Evolutionary conservation across 2,888 invertebrate species (phyloP).

Genomic region (Cephus sareptanus): DNA sequence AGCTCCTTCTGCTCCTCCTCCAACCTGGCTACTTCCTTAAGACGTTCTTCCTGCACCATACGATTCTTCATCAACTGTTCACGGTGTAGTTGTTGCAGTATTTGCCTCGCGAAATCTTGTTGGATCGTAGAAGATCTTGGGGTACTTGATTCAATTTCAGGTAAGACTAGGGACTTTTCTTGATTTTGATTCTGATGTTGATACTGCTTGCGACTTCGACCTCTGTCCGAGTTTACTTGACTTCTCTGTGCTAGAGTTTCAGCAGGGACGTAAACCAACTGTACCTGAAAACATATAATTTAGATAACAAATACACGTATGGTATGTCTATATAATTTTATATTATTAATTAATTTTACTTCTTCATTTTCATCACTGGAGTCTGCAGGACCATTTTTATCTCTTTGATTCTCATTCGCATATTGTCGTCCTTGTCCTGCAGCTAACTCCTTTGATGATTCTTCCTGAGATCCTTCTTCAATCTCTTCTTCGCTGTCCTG

Average conservation of each 20-base stretch:
- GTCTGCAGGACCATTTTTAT: constrained; percentile 43
- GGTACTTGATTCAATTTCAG: constrained; percentile 7
- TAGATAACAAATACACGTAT: not conserved
- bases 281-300: constrained; percentile 68
- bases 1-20: constrained; percentile 54
- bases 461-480: constrained; percentile 10
- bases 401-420: constrained; percentile 26
- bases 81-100: constrained; percentile 54
- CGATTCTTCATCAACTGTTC: constrained; percentile 54
- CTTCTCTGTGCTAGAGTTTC: constrained; percentile 74
- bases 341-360: constrained; percentile 16
- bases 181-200: constrained; percentile 28
- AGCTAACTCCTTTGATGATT: constrained; percentile 30
- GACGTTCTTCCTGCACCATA: constrained; percentile 51
- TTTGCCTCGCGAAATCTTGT: constrained; percentile 49
- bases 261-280: constrained; percentile 84
- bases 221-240: constrained; percentile 52
- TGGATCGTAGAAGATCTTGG: constrained; percentile 27
- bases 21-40: constrained; percentile 53
- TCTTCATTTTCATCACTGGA: constrained; percentile 27
- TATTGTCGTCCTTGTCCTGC: constrained; percentile 9
- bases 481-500: constrained; percentile 11
- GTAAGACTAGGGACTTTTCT: constrained; percentile 3
- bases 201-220: constrained; percentile 46
- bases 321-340: not conserved